Base-by-base conservation (phyloP, 2,797 vertebrate genomes). In the Gymnoscopelus braueri region DNA sequence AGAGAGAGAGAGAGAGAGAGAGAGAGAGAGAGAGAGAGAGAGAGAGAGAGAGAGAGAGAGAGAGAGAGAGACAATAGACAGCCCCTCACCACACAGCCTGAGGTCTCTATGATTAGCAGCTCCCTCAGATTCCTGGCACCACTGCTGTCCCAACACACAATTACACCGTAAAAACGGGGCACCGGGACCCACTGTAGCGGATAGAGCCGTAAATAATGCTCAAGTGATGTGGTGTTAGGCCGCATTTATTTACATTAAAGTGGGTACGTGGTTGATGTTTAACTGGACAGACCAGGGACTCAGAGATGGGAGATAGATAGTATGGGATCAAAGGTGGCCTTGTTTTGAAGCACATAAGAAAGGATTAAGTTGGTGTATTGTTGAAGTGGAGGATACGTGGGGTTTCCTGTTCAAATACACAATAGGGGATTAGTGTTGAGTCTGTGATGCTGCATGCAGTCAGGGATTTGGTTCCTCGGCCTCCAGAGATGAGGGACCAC, bases 71-170 rank as follows among this genome's bases (percentile, higher is more conserved):
- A 85, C 81, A 87, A 87, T 78, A 74, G 81, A 76, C 73, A 8
- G 79, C 72, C 65, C 73, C 55, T 65, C 52, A 60, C 61, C 72
- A 56, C 80, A 72, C 65, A 77, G 81, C 83, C 77, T 62, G 62
- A 75, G 82, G 79, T 75, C 75, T 55, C 71, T 56, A 53, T 87
- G 82, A 91, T 85, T 86, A 89, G 79, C 59, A 65, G 86, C 54
- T 82, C 79, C 77, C 68, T 71, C 63, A 69, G 72, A 86, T 83
- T 87, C 71, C 61, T 9, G 35, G 32, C 49, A 71, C 64, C 26
- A 10, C 69, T 56, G 82, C 90, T 87, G 88, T 90, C 74, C 69
- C 14, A 47, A 63, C 65, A 48, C 66, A 79, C 78, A 86, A 85
- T 89, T 82, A 89, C 51, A 71, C 67, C 39, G 7, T 85, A 83